These are phyloP conservation scores for Drosophila helvetica DNA, from an alignment of 2,888 invertebrate genomes.

Conservation along the genomic window DNA sequence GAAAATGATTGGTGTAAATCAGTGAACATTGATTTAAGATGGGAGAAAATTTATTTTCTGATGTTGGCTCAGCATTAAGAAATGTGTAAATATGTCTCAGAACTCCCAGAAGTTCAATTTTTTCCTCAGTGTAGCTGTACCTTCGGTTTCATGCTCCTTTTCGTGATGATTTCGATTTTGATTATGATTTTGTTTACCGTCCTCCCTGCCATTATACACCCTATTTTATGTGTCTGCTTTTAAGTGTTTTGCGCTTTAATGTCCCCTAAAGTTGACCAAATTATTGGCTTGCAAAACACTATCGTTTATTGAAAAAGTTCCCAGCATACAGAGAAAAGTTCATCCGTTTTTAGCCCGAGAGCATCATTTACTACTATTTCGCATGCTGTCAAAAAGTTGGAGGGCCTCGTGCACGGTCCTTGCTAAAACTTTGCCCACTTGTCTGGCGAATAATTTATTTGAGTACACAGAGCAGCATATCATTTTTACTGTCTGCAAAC, in stretches of 20 bases:
- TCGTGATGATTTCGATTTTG: constrained; percentile 11
- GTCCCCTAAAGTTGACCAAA: constrained; percentile 22
- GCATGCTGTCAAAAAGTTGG: constrained; percentile 22
- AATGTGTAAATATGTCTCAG: too few relatives aligned
- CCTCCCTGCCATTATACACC: neutral
- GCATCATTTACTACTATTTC: constrained; percentile 24
- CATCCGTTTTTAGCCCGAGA: neutral
- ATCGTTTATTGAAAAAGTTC: constrained; percentile 45
- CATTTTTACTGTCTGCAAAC: constrained; percentile 25
- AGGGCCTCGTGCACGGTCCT: neutral
- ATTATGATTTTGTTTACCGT: constrained; percentile 4
- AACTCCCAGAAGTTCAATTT: too few relatives aligned
- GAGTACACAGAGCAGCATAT: constrained; percentile 14
- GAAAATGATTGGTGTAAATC: neutral
- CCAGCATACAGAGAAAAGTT: neutral
- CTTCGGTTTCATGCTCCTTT: neutral
- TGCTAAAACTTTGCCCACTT: constrained; percentile 32
- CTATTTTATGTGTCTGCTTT: constrained; percentile 14
- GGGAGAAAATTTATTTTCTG: neutral
- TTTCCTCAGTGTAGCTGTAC: neutral
- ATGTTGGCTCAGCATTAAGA: too few relatives aligned
- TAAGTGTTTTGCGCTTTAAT: constrained; percentile 28
- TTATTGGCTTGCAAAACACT: constrained; percentile 33
- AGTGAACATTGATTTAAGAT: neutral
- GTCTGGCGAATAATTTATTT: constrained; percentile 33